Evolutionary conservation across 2,797 vertebrate genomes (phyloP), one percentile per base, ranked within the genome.

Genomic region (Parambassis ranga): DNA sequence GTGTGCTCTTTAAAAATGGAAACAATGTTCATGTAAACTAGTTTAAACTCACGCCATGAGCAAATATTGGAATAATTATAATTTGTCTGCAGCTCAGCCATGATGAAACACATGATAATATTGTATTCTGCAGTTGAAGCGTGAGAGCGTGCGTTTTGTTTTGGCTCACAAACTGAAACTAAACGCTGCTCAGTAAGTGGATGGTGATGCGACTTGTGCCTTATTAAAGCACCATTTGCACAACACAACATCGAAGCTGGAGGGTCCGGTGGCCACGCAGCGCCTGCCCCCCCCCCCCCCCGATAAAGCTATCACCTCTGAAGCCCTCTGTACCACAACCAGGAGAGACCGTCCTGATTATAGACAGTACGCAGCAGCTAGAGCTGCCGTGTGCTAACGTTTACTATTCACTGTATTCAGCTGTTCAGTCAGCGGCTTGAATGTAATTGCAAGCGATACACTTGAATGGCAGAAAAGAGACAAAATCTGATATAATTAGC

Each of bases 191-290:
- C 24, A 60, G 28, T 41, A 8, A 10, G 30, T n/a, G 36, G 31
- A 68, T 19, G 13, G 9, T 19, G 41, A 62, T 24, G 56, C 52
- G 72, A 79, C 71, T 75, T 71, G 57, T 18, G 47, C 19, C 65
- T 84, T 72, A 73, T 84, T 81, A 81, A 77, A 79, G 70, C 67
- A 51, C 72, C 58, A 72, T 84, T 81, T 81, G 59, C 42, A 44
- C 44, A 39, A 48, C 5, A 43, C 50, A 62, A 67, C 57, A 77
- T 73, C 62, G 62, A 47, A 66, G 71, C 46, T 35, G 15, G 16
- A 47, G 39, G n/a, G n/a, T n/a, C 50, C 26, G 3, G 15, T 23
- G 74, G 71, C 39, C 37, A 4, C 6, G 3, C 30, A 19, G 76
- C 52, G 63, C 64, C 49, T 39, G 22, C 50, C 58, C 53, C 31